Conservation (phyloP, 1,140 invertebrate genomes). For the Akabosia matsudoensis region DNA sequence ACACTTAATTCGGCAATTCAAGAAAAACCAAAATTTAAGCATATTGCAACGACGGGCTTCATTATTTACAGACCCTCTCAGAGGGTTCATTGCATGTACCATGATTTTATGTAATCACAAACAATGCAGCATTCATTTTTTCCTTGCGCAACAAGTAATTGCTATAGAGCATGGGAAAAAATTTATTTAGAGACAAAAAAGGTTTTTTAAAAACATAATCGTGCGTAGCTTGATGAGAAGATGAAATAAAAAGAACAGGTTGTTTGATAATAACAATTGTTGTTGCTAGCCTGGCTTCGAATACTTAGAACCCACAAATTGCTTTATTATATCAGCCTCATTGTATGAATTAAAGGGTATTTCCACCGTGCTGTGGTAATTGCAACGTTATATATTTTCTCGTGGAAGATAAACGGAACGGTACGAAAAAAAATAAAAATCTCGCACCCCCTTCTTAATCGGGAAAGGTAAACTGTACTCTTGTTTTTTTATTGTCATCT, state of each 20-base stretch:
- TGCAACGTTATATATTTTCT: no score
- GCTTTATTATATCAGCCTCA: not conserved
- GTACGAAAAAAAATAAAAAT: no score
- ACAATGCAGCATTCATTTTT: no score
- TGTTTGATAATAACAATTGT: no score
- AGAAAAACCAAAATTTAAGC: not conserved
- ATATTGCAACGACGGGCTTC: not conserved
- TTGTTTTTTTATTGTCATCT: no score
- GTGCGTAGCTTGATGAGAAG: not conserved
- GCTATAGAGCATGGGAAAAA: not conserved
- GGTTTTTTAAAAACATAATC: not conserved
- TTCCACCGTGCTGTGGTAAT: not conserved
- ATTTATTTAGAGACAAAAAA: not conserved
- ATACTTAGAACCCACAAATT: not conserved
- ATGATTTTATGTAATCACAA: no score
- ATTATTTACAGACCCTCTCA: no score
- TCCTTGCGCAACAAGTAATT: not conserved
- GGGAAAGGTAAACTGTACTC: no score
- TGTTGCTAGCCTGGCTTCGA: not conserved
- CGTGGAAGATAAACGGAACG: no score
- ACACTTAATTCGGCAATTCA: conserved; percentile 14
- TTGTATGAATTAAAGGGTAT: not conserved
- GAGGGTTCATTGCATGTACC: not conserved
- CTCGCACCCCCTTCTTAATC: no score
- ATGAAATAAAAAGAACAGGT: not conserved